A percentile compares a stretch with the other conserved stretches of the same genome.
phyloP scores from a whole-genome alignment of 2,797 vertebrate genomes.

The Sebastes trivittatus region DNA sequence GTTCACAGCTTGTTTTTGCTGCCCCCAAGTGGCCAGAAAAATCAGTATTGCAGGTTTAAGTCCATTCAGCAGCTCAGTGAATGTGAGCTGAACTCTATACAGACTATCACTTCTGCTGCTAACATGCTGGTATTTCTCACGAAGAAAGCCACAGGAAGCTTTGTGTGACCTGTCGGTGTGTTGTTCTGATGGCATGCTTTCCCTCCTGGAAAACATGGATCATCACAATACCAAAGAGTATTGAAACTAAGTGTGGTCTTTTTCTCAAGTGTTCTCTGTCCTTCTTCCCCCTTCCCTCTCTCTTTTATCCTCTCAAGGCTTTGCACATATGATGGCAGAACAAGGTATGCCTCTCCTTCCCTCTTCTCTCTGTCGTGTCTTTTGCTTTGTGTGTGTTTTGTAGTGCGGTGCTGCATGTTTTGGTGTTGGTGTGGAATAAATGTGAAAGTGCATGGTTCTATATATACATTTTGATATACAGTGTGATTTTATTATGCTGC shows the following conservation, averaged over 20 bases:
- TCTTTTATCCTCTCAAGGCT: constrained; percentile 82
- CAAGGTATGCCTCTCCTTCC: constrained; percentile 87
- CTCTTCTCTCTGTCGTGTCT: neutral
- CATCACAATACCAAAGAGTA: constrained; percentile 80
- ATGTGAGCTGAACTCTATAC: neutral
- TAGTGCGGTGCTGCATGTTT: constrained; percentile 9
- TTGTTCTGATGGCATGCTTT: constrained; percentile 79
- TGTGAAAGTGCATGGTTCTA: neutral
- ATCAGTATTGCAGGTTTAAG: neutral
- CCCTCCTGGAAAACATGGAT: constrained; percentile 68
- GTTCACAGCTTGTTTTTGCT: neutral
- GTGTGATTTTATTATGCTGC: neutral
- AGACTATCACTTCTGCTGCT: neutral
- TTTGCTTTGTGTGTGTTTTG: neutral
- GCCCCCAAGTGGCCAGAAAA: neutral
- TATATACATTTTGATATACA: neutral
- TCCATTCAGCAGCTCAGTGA: neutral
- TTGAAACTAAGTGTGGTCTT: constrained; percentile 57
- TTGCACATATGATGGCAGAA: constrained; percentile 97
- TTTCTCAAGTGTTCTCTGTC: constrained; percentile 59
- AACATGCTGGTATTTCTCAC: neutral
- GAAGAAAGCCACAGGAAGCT: constrained; percentile 66
- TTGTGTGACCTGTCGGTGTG: constrained; percentile 41
- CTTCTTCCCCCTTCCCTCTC: constrained; percentile 3
- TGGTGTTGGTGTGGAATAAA: constrained; percentile 10